A percentile compares a stretch with the other conserved stretches of the same genome.
These are phyloP conservation scores for Tapera naevia DNA, from an alignment of 2,797 vertebrate genomes.

Conservation along the genomic window DNA sequence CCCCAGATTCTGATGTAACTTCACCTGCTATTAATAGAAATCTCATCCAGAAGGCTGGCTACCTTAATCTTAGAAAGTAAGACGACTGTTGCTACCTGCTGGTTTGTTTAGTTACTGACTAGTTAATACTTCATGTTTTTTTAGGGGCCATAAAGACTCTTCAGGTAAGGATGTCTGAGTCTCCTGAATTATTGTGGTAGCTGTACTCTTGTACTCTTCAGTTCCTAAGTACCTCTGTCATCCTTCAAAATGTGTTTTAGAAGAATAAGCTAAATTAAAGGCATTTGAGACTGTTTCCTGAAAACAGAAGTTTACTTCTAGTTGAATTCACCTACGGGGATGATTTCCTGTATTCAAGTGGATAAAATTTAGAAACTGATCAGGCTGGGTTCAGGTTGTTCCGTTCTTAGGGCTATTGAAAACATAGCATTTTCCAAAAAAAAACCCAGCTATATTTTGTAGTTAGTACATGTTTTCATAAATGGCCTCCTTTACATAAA, in stretches of 20 bases:
- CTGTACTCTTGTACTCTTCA: neutral
- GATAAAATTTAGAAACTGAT: neutral
- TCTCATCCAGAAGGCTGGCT: slow-evolving; percentile 95
- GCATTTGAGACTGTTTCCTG: neutral
- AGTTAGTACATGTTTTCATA: neutral
- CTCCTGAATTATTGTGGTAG: neutral
- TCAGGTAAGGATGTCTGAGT: neutral
- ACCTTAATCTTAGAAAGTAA: slow-evolving; percentile 98
- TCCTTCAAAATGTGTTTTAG: neutral
- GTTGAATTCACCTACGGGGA: neutral
- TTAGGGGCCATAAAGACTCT: neutral
- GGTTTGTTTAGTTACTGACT: neutral
- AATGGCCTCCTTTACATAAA: neutral
- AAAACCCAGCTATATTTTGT: neutral
- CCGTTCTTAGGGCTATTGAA: neutral
- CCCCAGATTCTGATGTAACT: slow-evolving; percentile 86
- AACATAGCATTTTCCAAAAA: neutral
- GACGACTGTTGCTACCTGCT: neutral
- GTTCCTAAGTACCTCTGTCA: neutral
- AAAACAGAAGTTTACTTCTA: neutral
- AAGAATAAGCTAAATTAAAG: neutral
- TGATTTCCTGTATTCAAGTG: neutral
- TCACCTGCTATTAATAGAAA: slow-evolving; percentile 87
- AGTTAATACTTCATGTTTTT: neutral
- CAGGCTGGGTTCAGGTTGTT: neutral